phyloP scores from a whole-genome alignment of 2,797 vertebrate species.

The Brachyalestes nurse region DNA sequence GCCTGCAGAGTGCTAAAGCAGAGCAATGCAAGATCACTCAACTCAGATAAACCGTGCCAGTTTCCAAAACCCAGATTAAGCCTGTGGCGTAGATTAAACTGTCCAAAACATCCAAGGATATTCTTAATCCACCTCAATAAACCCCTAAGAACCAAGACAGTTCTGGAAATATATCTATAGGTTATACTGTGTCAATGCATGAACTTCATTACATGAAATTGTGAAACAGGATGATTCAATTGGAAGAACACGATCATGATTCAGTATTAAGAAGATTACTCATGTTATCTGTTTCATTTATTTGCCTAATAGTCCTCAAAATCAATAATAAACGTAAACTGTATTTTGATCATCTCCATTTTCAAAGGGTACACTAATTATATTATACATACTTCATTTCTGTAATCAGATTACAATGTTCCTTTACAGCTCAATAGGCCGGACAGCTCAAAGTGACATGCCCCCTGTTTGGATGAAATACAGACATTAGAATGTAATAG shows the following conservation, averaged over 20 bases:
- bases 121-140: background rate
- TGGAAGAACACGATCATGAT: background rate
- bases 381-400: too few species aligned
- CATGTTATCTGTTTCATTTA: too few species aligned
- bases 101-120: background rate
- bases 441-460: too few species aligned
- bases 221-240: background rate
- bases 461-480: too few species aligned
- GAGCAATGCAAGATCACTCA: background rate
- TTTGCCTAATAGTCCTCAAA: too few species aligned
- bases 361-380: too few species aligned
- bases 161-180: background rate
- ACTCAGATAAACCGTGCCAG: background rate
- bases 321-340: too few species aligned
- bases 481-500: too few species aligned
- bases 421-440: too few species aligned
- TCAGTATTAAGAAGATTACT: too few species aligned
- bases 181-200: background rate
- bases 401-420: too few species aligned
- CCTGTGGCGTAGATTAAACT: background rate
- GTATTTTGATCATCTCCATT: too few species aligned
- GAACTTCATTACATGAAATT: background rate
- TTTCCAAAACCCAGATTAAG: background rate
- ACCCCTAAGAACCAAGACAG: background rate
- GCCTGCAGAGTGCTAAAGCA: background rate